A percentile compares a stretch with the other conserved stretches of the same genome.
These are phyloP conservation scores for Eptesicus fuscus DNA, from an alignment of 2,113 vertebrate genomes.

Conservation along the genomic window DNA sequence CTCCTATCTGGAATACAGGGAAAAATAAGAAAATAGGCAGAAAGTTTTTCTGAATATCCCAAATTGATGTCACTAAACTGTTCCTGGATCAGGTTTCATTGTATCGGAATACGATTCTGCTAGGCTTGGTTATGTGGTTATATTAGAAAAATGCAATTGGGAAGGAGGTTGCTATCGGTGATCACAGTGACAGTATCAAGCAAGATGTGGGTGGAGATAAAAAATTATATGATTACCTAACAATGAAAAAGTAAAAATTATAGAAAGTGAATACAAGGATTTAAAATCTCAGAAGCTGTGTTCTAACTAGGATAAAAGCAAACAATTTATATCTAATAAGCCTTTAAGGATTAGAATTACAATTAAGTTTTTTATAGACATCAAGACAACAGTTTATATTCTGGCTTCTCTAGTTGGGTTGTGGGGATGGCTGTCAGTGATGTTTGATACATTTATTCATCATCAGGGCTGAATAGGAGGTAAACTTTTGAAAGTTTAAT, in stretches of 20 bases:
- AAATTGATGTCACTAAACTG: background rate
- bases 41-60: background rate
- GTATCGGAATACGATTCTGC: background rate
- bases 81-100: slow-evolving; percentile 10
- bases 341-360: background rate
- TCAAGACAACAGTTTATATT: background rate
- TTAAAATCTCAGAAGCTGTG: background rate
- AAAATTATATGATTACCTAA: background rate
- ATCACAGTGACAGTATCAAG: background rate
- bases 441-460: background rate
- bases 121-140: background rate
- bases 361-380: background rate
- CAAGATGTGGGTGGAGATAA: slow-evolving; percentile 21
- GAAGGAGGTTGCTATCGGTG: background rate
- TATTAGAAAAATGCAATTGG: background rate
- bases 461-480: background rate
- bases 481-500: background rate
- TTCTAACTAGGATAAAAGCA: background rate
- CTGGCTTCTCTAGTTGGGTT: background rate
- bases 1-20: background rate
- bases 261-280: background rate
- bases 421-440: background rate
- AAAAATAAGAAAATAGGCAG: background rate
- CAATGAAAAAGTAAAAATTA: background rate
- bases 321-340: background rate